Evolutionary conservation across 2,113 vertebrate species (phyloP), one percentile per base, ranked within the genome.

Genomic region (Equus quagga): DNA sequence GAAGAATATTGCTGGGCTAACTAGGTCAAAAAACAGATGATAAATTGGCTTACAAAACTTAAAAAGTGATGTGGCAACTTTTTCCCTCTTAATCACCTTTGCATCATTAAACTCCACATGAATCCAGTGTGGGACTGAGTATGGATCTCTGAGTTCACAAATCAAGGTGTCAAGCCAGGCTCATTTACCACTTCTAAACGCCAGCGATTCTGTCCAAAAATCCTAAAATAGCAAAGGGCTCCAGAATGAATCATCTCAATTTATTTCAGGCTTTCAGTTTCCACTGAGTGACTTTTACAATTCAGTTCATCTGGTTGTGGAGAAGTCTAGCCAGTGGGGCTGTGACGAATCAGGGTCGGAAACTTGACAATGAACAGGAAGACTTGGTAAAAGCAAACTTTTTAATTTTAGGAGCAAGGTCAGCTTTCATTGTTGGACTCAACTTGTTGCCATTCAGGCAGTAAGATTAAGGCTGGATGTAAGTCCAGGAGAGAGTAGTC

Each of bases 191-290:
- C 51, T 98, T 96, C 70, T 58, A 86, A 97, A 78, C 72, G 79
- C 80, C 94, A 97, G 69, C 70, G 84, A 86, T 33, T 69, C 28
- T 93, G 86, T 82, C 97, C 36, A 18, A 58, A 84, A 46, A 72
- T 85, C 49, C 36, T 36, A 89, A 98, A 98, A 96, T 85, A 98
- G 75, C 3, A 84, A 96, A 94, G 86, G 2, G 11, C 92, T 97
- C 79, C 84, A 49, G 91, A 75, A 97, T 98, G 98, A 98, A 95
- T 99, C 98, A 98, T 89, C 81, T 69, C 86, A 93, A 44, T 96
- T 98, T 98, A 98, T 98, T 98, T 98, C 96, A 79, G 91, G 87
- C 89, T 93, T 97, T 82, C 82, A 8, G 9, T 98, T 98, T 97
- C 92, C 73, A 94, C 44, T 26, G 36, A 92, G 44, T 84, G 24